Evolutionary conservation across 2,888 invertebrate genomes (phyloP).

Genomic region (Papilio protenor): DNA sequence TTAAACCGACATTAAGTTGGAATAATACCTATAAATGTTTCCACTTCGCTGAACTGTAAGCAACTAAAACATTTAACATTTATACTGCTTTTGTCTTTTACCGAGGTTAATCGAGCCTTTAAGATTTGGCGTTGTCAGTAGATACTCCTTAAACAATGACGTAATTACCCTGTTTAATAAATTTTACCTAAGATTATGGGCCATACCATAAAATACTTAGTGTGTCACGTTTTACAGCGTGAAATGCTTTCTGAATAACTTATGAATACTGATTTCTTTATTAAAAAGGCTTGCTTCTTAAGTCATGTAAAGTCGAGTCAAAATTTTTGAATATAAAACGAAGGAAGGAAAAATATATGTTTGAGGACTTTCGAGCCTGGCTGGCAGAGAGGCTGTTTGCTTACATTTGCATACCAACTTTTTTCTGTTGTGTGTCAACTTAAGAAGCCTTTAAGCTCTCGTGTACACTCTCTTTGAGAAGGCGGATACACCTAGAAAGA

Average conservation of each 20-base stretch:
- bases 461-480: constrained; percentile 43
- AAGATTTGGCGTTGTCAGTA: constrained; percentile 58
- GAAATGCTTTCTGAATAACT: no score
- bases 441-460: constrained; percentile 47
- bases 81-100: constrained; percentile 47
- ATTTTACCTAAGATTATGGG: constrained; percentile 64
- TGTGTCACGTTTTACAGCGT: no score
- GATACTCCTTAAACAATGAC: constrained; percentile 64
- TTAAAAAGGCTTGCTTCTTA: constrained; percentile 44
- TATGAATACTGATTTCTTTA: constrained; percentile 39
- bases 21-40: constrained; percentile 36
- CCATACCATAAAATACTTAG: no score
- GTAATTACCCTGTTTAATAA: constrained; percentile 66
- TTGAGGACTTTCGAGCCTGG: constrained; percentile 49
- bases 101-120: constrained; percentile 55
- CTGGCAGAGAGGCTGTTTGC: constrained; percentile 49
- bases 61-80: constrained; percentile 50
- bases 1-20: constrained; percentile 39
- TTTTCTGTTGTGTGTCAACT: constrained; percentile 46
- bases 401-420: constrained; percentile 52
- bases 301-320: constrained; percentile 48
- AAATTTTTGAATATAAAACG: constrained; percentile 46
- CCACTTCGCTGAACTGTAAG: constrained; percentile 38
- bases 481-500: constrained; percentile 40
- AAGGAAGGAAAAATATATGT: constrained; percentile 51